Conservation (phyloP, 2,888 invertebrate genomes). For the Koerneria pararmatus region DNA sequence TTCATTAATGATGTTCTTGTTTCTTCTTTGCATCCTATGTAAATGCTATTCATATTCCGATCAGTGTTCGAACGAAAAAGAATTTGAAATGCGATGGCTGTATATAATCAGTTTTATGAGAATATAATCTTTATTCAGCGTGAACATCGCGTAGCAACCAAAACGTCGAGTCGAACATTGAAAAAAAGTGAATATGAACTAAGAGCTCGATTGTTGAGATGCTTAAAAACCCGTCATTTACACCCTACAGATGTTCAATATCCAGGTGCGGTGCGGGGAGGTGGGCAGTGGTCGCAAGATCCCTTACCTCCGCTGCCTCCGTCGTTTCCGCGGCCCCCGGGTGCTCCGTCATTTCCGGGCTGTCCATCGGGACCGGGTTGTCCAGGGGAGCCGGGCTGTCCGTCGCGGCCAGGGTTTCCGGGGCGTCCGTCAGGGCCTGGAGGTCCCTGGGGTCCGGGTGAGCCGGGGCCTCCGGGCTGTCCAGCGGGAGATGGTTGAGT, state of each 20-base stretch:
- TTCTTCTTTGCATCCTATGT: no score
- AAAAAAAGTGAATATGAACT: no score
- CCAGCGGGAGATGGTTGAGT: conserved; percentile 34
- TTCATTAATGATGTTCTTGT: no score
- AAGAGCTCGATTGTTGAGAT: no score
- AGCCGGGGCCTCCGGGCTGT: conserved; percentile 34
- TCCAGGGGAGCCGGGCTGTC: conserved; percentile 30
- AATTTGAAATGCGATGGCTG: no score
- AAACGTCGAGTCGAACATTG: no score
- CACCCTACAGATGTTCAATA: conserved; percentile 20
- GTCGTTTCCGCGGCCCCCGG: conserved; percentile 29
- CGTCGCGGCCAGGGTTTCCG: conserved; percentile 26
- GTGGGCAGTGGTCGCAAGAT: conserved; percentile 26
- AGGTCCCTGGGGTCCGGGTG: conserved; percentile 40
- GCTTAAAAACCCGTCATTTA: no score
- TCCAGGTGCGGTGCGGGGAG: conserved; percentile 25
- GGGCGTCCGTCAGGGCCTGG: conserved; percentile 36
- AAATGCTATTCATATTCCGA: no score
- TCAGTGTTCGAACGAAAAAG: no score
- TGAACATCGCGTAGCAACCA: no score
- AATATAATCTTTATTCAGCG: no score
- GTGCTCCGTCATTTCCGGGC: conserved; percentile 27
- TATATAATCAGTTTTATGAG: no score
- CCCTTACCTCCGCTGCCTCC: conserved; percentile 32
- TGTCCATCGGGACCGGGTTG: conserved; percentile 27